These are phyloP conservation scores for Drosophila ambigua DNA, from an alignment of 1,140 invertebrate genomes.

Conservation along the genomic window DNA sequence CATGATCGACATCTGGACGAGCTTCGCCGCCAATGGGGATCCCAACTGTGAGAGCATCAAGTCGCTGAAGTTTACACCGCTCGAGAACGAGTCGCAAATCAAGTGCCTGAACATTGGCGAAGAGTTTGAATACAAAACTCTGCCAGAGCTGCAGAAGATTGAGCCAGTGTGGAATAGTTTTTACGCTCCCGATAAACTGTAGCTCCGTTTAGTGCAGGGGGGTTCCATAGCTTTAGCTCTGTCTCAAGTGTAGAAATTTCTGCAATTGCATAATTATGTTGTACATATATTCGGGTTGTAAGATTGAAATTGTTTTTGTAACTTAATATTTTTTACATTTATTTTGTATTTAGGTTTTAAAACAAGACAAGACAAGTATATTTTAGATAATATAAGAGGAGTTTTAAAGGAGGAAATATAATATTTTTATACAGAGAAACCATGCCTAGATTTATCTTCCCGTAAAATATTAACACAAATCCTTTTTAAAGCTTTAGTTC, in stretches of 20 bases:
- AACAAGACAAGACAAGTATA: neutral
- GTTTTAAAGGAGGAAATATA: slow-evolving; percentile 13
- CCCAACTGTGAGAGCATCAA: slow-evolving; percentile 72
- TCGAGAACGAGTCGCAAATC: slow-evolving; percentile 59
- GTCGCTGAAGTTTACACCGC: slow-evolving; percentile 70
- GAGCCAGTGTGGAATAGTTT: slow-evolving; percentile 83
- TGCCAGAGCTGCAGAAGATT: slow-evolving; percentile 83
- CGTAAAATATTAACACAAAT: neutral
- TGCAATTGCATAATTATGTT: slow-evolving; percentile 53
- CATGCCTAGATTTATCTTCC: neutral
- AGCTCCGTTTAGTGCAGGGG: slow-evolving; percentile 5
- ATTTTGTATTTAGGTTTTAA: slow-evolving; percentile 6
- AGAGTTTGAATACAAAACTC: slow-evolving; percentile 62
- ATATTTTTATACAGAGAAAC: too few species aligned
- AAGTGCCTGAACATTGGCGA: slow-evolving; percentile 83
- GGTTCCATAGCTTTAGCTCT: slow-evolving; percentile 58
- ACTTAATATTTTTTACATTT: neutral
- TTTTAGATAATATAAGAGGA: neutral
- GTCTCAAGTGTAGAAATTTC: slow-evolving; percentile 12
- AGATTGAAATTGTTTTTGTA: neutral
- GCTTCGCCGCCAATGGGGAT: slow-evolving; percentile 83
- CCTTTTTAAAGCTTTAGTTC: slow-evolving; percentile 28
- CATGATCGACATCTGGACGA: slow-evolving; percentile 85
- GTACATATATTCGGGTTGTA: slow-evolving; percentile 39
- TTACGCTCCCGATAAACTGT: slow-evolving; percentile 54